These are phyloP conservation scores for Hypomecis punctinalis DNA, from an alignment of 2,888 invertebrate species.

Conservation along the genomic window DNA sequence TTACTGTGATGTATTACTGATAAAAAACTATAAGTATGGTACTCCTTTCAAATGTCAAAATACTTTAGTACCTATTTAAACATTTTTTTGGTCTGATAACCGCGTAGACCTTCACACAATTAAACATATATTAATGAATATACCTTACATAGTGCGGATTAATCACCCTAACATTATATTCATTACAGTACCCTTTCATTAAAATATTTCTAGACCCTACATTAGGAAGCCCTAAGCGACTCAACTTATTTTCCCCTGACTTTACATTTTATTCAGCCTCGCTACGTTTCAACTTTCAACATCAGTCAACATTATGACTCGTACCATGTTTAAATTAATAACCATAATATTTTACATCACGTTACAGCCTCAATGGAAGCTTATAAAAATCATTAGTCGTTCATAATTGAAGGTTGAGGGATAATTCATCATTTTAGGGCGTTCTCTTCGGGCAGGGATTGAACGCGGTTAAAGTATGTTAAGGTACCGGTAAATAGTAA, in stretches of 20 bases:
- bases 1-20: too few species aligned
- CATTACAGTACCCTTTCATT: too few species aligned
- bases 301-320: slow-evolving; percentile 11
- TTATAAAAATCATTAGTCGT: slow-evolving; percentile 31
- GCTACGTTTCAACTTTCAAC: slow-evolving; percentile 13
- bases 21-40: too few species aligned
- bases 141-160: too few species aligned
- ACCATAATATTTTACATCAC: slow-evolving; percentile 27
- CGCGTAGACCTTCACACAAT: too few species aligned
- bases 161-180: too few species aligned
- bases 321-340: slow-evolving; percentile 12
- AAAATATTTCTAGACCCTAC: not conserved
- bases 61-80: too few species aligned
- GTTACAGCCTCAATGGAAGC: slow-evolving; percentile 23
- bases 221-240: not conserved
- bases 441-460: slow-evolving; percentile 12
- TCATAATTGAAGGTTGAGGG: slow-evolving; percentile 31
- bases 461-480: too few species aligned
- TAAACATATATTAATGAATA: too few species aligned
- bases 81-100: too few species aligned
- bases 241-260: slow-evolving; percentile 2
- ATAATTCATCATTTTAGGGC: slow-evolving; percentile 35
- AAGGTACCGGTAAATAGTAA: too few species aligned
- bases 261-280: slow-evolving; percentile 1
- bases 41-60: too few species aligned